A percentile compares a stretch with the other conserved stretches of the same genome.
Conservation (phyloP, 1,140 invertebrate genomes). For the Teleopsis dalmanni region DNA sequence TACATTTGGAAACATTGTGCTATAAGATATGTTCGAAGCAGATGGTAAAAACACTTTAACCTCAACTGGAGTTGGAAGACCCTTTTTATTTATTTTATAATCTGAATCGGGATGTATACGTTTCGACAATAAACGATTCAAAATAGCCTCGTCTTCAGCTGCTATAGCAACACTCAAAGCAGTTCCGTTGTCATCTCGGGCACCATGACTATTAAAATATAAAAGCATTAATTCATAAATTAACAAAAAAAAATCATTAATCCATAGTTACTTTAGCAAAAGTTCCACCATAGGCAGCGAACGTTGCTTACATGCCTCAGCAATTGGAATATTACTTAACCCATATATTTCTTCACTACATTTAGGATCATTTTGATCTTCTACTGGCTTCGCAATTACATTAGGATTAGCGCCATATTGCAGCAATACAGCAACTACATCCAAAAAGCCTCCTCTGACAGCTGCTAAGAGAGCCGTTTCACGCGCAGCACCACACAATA, state of each 20-base stretch:
- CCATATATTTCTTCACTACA: constrained; percentile 44
- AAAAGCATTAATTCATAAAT: constrained; percentile 1
- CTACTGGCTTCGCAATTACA: constrained; percentile 49
- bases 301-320: constrained; percentile 64
- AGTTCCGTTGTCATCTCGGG: constrained; percentile 76
- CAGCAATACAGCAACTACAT: constrained; percentile 66
- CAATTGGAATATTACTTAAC: constrained; percentile 52
- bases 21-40: constrained; percentile 64
- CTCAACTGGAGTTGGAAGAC: constrained; percentile 55
- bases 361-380: constrained; percentile 46
- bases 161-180: constrained; percentile 53
- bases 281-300: constrained; percentile 59
- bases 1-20: constrained; percentile 71
- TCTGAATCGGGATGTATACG: constrained; percentile 74
- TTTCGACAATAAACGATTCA: constrained; percentile 30
- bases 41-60: constrained; percentile 51
- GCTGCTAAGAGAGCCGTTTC: constrained; percentile 74
- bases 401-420: constrained; percentile 67
- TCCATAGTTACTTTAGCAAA: constrained; percentile 54
- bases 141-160: constrained; percentile 31
- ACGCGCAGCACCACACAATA: constrained; percentile 54
- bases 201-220: constrained; percentile 52
- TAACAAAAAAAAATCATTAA: not conserved
- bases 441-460: constrained; percentile 66
- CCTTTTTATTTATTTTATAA: constrained; percentile 80